These are phyloP conservation scores for Anguilla japonica DNA, from an alignment of 2,113 vertebrate species.

Conservation along the genomic window DNA sequence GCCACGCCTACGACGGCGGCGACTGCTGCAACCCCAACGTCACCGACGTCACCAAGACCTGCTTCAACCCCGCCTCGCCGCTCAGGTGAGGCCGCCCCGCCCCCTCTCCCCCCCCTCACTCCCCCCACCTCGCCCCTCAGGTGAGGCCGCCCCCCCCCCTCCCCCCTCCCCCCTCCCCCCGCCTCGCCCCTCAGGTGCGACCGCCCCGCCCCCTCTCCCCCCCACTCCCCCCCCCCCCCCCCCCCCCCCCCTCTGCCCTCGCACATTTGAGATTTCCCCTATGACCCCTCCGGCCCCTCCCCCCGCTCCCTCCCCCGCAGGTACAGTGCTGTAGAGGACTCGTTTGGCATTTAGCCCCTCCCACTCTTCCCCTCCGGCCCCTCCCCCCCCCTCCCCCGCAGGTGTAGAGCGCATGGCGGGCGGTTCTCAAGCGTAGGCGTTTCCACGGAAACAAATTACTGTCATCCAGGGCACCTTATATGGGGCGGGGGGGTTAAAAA, in stretches of 20 bases:
- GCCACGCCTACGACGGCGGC: conserved; percentile 85
- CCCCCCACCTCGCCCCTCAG: conserved; percentile 86
- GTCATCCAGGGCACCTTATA: not conserved
- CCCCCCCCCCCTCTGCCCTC: too few species aligned
- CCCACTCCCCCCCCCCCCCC: too few species aligned
- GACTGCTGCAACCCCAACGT: conserved; percentile 94
- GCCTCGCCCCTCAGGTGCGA: too few species aligned
- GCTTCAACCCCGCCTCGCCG: conserved; percentile 90
- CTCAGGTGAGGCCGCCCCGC: conserved; percentile 79
- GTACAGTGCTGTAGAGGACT: not conserved
- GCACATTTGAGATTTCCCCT: too few species aligned
- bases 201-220: too few species aligned
- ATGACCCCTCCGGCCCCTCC: too few species aligned
- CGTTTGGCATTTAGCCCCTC: too few species aligned
- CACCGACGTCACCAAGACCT: conserved; percentile 97
- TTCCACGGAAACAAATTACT: not conserved
- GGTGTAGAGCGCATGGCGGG: not conserved
- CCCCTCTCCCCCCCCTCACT: conserved; percentile 34
- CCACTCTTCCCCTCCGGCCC: too few species aligned
- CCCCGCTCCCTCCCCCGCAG: too few species aligned
- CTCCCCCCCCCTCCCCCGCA: not conserved
- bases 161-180: too few species aligned
- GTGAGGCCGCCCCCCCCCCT: conserved; percentile 66
- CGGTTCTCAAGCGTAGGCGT: too few species aligned
- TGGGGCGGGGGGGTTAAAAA: too few species aligned